A percentile compares a stretch with the other conserved stretches of the same genome.
phyloP scores from a whole-genome alignment of 2,113 vertebrate genomes.

The Nestor notabilis region DNA sequence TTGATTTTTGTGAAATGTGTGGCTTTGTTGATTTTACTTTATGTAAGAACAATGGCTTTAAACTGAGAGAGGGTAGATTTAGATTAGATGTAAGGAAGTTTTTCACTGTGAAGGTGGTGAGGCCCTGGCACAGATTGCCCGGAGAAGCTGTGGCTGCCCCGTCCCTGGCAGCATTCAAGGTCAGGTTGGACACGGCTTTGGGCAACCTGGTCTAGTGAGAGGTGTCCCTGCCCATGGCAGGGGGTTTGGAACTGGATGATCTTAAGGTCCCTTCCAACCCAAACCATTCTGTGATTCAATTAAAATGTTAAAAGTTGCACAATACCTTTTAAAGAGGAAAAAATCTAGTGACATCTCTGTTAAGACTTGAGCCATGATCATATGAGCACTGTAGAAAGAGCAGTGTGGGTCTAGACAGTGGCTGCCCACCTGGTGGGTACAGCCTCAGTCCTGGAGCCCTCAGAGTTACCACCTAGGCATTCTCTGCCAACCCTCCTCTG shows the following conservation, averaged over 20 bases:
- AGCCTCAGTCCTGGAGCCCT: background rate
- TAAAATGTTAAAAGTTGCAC: background rate
- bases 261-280: background rate
- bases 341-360: background rate
- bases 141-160: background rate
- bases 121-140: background rate
- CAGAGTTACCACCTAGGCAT: fast-evolving
- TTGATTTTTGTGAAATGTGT: background rate
- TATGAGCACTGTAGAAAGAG: background rate
- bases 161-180: background rate
- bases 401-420: background rate
- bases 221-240: background rate
- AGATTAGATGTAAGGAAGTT: background rate
- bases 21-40: background rate
- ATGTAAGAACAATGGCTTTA: background rate
- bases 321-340: background rate
- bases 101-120: background rate
- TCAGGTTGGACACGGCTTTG: background rate
- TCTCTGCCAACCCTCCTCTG: background rate
- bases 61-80: background rate
- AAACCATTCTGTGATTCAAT: background rate
- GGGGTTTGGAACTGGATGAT: background rate
- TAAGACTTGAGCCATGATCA: background rate
- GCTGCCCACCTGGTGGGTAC: background rate
- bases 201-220: background rate